A percentile compares a stretch with the other conserved stretches of the same genome.
Evolutionary conservation across 2,113 vertebrate species (phyloP).

Genomic region (Pseudorhombus dupliciocellatus): DNA sequence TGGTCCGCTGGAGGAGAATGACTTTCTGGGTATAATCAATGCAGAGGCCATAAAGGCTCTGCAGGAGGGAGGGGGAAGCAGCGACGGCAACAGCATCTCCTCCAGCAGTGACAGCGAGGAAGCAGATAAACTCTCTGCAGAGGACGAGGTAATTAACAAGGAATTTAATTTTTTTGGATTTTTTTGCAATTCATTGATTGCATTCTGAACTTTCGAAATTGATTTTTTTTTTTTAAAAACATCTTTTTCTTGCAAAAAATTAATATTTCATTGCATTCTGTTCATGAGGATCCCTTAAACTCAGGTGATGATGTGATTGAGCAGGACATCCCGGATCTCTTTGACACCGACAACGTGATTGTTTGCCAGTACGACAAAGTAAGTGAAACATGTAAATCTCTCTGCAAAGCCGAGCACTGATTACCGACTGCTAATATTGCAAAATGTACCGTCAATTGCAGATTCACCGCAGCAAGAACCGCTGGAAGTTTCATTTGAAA

Average conservation of each 20-base stretch:
- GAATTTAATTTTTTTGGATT: not conserved
- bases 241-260: not conserved
- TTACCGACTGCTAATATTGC: too few relatives aligned
- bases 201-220: not conserved
- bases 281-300: slow-evolving; percentile 91
- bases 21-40: slow-evolving; percentile 85
- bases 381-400: slow-evolving; percentile 48
- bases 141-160: slow-evolving; percentile 74
- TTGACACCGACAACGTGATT: slow-evolving; percentile 95
- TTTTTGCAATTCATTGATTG: too few relatives aligned
- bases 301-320: slow-evolving; percentile 96
- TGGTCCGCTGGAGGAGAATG: slow-evolving; percentile 83
- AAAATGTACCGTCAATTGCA: slow-evolving; percentile 55
- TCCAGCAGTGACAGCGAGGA: slow-evolving; percentile 80
- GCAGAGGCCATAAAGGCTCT: slow-evolving; percentile 86
- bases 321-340: slow-evolving; percentile 93
- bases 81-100: slow-evolving; percentile 74
- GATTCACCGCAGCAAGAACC: slow-evolving; percentile 98
- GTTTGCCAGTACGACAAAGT: slow-evolving; percentile 99
- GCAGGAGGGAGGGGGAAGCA: slow-evolving; percentile 82
- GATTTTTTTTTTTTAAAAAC: too few relatives aligned
- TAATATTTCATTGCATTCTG: not conserved
- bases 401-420: not conserved
- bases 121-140: slow-evolving; percentile 79
- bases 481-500: slow-evolving; percentile 97